Evolutionary conservation across 37 sponge, comb jelly and placozoan genomes (phyloP).

Genomic region (Halisarca cf. caerulea): DNA sequence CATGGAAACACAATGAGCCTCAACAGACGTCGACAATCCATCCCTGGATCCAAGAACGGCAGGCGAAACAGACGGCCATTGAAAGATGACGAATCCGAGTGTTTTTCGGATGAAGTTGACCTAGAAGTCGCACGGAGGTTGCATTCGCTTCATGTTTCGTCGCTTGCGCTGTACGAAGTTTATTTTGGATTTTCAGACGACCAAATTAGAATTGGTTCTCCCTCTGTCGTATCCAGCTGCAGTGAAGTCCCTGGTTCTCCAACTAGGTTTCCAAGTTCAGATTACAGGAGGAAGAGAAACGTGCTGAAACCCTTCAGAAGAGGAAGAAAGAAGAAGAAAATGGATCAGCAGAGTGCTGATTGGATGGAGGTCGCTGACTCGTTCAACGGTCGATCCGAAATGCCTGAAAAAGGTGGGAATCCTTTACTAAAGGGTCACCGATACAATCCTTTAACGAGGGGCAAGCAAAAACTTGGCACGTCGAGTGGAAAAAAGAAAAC

Average conservation of each 20-base stretch:
- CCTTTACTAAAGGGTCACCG: neutral
- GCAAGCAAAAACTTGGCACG: neutral
- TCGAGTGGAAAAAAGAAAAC: slow-evolving; percentile 5
- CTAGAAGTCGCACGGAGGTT: slow-evolving; percentile 5
- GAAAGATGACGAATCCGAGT: neutral
- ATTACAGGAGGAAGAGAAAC: neutral
- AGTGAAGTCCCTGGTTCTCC: slow-evolving; percentile 27
- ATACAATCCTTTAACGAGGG: slow-evolving; percentile 5
- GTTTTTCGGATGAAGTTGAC: slow-evolving; percentile 16
- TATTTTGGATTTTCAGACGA: slow-evolving; percentile 8
- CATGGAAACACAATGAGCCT: too few relatives aligned
- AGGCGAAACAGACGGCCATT: neutral
- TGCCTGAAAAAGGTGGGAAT: slow-evolving; percentile 17
- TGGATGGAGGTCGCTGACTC: neutral
- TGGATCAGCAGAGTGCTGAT: neutral
- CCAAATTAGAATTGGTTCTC: neutral
- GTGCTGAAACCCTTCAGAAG: neutral
- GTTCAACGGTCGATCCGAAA: neutral
- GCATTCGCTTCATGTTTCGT: slow-evolving; percentile 2
- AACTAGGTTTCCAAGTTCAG: neutral
- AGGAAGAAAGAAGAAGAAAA: slow-evolving; percentile 14
- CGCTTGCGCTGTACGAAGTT: neutral
- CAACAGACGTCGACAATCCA: neutral
- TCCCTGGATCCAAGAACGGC: neutral
- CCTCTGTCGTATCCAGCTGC: neutral